Evolutionary conservation across 2,888 invertebrate genomes (phyloP).

Genomic region (Mesochorus sp.): DNA sequence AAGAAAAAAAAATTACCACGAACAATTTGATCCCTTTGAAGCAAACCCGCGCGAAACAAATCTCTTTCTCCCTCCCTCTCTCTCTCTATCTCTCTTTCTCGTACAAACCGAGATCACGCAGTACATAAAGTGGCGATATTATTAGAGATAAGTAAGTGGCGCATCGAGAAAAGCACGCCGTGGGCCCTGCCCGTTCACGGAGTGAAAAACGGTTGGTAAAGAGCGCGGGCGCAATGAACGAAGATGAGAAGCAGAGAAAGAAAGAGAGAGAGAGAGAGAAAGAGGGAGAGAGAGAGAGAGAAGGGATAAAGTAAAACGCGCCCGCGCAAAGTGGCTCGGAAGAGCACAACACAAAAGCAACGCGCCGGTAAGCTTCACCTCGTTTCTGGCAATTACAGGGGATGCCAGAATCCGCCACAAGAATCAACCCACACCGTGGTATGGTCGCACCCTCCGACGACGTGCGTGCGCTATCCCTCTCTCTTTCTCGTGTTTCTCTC

Average conservation of each 20-base stretch:
- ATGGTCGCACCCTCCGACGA: slow-evolving; percentile 63
- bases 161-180: slow-evolving; percentile 48
- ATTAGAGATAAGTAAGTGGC: slow-evolving; percentile 44
- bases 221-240: slow-evolving; percentile 32
- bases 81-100: no score
- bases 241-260: slow-evolving; percentile 1
- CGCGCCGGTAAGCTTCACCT: slow-evolving; percentile 76
- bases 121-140: slow-evolving; percentile 49
- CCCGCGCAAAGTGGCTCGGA: slow-evolving; percentile 47
- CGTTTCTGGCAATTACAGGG: slow-evolving; percentile 81
- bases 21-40: background rate
- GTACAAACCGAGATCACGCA: background rate
- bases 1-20: background rate
- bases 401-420: slow-evolving; percentile 81
- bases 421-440: slow-evolving; percentile 76
- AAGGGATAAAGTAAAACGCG: slow-evolving; percentile 20
- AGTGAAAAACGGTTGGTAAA: slow-evolving; percentile 27
- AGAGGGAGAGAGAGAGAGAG: slow-evolving; percentile 9
- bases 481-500: slow-evolving; percentile 38
- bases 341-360: slow-evolving; percentile 57
- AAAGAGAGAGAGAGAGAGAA: background rate
- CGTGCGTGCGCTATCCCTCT: slow-evolving; percentile 58
- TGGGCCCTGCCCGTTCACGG: slow-evolving; percentile 15
- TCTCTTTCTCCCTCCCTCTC: background rate
- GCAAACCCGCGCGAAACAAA: background rate